Percentiles rank a stretch among this genome's conserved stretches.
These are phyloP conservation scores for Ophion ellenae DNA, from an alignment of 2,888 invertebrate genomes.

Conservation along the genomic window DNA sequence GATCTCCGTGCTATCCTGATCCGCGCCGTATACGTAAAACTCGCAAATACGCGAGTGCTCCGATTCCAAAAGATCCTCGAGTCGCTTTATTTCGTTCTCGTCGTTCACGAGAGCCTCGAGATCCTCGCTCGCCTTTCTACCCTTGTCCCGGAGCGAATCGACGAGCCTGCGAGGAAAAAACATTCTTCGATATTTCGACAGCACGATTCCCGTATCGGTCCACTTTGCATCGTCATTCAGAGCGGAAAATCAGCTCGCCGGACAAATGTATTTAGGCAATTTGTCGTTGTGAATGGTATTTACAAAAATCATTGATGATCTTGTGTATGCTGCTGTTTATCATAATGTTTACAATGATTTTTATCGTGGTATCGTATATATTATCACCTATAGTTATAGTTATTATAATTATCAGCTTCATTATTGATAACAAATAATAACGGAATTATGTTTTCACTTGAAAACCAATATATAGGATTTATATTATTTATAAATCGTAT, in stretches of 20 bases:
- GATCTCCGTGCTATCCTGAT: slow-evolving; percentile 87
- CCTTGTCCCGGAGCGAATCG: slow-evolving; percentile 91
- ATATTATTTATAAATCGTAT: too few relatives aligned
- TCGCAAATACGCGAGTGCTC: slow-evolving; percentile 74
- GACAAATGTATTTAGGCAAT: too few relatives aligned
- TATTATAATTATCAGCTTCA: not conserved
- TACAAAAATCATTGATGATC: too few relatives aligned
- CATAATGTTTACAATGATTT: not conserved
- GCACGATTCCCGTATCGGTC: not conserved
- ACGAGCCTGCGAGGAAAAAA: slow-evolving; percentile 88
- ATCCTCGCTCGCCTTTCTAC: slow-evolving; percentile 90
- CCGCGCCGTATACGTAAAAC: slow-evolving; percentile 91
- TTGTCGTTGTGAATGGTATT: too few relatives aligned
- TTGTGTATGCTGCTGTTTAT: not conserved
- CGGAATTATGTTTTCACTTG: too few relatives aligned
- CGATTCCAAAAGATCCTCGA: slow-evolving; percentile 88
- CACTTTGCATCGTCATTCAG: not conserved
- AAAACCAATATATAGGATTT: too few relatives aligned
- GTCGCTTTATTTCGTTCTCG: slow-evolving; percentile 88
- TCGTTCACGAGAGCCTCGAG: slow-evolving; percentile 91
- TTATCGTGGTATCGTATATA: too few relatives aligned
- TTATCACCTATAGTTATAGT: too few relatives aligned
- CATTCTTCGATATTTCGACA: not conserved
- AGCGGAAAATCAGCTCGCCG: not conserved
- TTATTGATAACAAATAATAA: too few relatives aligned